Evolutionary conservation across 2,797 vertebrate genomes (phyloP).

Genomic region (Morus bassanus): DNA sequence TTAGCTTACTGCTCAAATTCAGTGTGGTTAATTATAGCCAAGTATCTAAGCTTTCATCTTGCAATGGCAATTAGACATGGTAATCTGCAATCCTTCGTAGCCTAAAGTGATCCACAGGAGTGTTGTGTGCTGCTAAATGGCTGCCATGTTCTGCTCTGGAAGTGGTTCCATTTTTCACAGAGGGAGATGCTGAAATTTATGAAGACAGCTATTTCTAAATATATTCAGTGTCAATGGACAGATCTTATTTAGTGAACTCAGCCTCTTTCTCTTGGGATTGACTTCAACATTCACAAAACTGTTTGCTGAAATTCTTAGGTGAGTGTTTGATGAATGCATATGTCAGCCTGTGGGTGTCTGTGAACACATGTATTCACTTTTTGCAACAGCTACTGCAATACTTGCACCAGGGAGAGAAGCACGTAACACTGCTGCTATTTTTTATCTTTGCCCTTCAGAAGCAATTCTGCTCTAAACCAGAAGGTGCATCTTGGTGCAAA

Average conservation of each 20-base stretch:
- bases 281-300: neutral
- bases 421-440: neutral
- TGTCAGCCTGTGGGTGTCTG: neutral
- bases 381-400: neutral
- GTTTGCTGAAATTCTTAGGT: neutral
- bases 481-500: neutral
- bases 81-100: neutral
- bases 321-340: neutral
- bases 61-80: neutral
- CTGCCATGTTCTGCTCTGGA: neutral
- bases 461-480: neutral
- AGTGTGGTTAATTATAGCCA: constrained; percentile 5
- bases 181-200: neutral
- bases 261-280: neutral
- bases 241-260: neutral
- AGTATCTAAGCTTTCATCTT: neutral
- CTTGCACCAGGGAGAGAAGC: neutral
- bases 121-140: neutral
- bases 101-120: neutral
- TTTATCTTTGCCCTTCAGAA: neutral
- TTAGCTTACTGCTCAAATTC: constrained; percentile 50
- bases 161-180: neutral
- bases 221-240: neutral
- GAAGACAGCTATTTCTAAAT: neutral
- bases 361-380: neutral